Evolutionary conservation across 1,140 invertebrate species (phyloP).

Genomic region (Bombus superbus): DNA sequence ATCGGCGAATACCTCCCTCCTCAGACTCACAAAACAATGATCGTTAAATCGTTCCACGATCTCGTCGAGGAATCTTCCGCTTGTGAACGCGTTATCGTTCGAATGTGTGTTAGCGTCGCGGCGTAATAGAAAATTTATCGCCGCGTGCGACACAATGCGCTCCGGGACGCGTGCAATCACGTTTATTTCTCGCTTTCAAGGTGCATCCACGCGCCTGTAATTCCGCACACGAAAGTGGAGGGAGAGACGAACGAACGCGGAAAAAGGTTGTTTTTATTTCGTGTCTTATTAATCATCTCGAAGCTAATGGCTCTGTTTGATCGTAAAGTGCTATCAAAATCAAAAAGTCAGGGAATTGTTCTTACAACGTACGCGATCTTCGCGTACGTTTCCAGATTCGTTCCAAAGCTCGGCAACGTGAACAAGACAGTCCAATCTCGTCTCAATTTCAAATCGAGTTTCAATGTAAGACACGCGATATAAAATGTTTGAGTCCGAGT

Average conservation of each 20-base stretch:
- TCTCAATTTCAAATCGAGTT: too few species aligned
- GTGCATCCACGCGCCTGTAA: constrained; percentile 22
- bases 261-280: neutral
- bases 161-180: constrained; percentile 35
- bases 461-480: too few species aligned
- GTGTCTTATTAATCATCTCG: too few species aligned
- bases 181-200: constrained; percentile 37
- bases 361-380: too few species aligned
- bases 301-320: too few species aligned
- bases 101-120: constrained; percentile 44
- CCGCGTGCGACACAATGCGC: constrained; percentile 15
- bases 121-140: constrained; percentile 49
- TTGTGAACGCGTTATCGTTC: constrained; percentile 35
- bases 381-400: too few species aligned
- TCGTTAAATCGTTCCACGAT: constrained; percentile 33
- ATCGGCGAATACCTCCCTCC: neutral
- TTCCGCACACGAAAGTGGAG: neutral
- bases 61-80: constrained; percentile 43
- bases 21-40: constrained; percentile 18
- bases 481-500: too few species aligned
- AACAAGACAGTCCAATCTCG: too few species aligned
- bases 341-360: too few species aligned
- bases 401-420: too few species aligned
- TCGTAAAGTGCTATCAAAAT: too few species aligned
- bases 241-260: neutral